Evolutionary conservation across 2,888 invertebrate genomes (phyloP), one percentile per base, ranked within the genome.

Genomic region (Nebria brevicollis): DNA sequence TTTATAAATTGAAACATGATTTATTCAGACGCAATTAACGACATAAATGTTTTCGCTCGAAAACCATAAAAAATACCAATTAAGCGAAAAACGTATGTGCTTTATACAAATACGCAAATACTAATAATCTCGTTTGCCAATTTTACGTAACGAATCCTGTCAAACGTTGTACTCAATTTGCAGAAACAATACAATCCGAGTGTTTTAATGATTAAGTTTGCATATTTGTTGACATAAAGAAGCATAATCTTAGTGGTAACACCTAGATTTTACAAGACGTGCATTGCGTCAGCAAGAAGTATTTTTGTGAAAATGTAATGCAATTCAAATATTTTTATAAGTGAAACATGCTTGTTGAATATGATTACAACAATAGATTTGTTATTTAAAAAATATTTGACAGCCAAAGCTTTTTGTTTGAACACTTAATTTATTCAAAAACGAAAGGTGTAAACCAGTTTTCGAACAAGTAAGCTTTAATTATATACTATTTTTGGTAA

Each of bases 41-140:
- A 54, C 4, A 54, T 54, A 54, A 54, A 7, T 5, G 54, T 7
- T 54, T 54, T 54, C 34, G 1, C 0, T 54, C 4, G 11, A 70
- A 25, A 70, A 11, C 26, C 70, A 70, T 70, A 70, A 70, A 70
- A 25, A 68, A 5, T 70, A 20, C 5, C 11, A 34, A 70, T 70
- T 70, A 34, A 70, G 70, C 70, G 20, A 20, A 25, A 20, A 70
- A 26, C 11, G 20, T 70, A 11, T 25, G 34, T 34, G 34, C 34
- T 34, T 26, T 11, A 10, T 2, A 70, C 11, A 70, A 26, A 70
- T 70, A 70, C 25, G 25, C 4, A 70, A 5, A 26, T 13, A 7
- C 70, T 70, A 70, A 70, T 77, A 77, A 75, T 75, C 75, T 54
- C 20, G 64, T 77, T 77, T 77, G 77, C 68, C 34, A 77, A 70